These are phyloP conservation scores for Eumeta japonica DNA, from an alignment of 1,140 invertebrate species.

Conservation along the genomic window DNA sequence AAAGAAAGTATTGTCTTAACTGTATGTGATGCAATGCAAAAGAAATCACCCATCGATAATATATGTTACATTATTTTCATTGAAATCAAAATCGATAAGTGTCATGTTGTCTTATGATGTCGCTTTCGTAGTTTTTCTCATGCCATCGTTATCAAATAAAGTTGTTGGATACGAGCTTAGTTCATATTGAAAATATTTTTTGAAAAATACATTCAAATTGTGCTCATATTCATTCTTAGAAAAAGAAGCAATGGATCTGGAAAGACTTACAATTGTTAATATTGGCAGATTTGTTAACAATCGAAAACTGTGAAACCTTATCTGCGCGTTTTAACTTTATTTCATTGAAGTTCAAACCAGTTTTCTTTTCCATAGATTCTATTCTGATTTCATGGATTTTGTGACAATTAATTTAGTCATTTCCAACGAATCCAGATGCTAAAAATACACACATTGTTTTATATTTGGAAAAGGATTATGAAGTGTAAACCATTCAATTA, in stretches of 20 bases:
- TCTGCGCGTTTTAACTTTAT: slow-evolving; percentile 25
- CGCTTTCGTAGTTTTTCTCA: slow-evolving; percentile 38
- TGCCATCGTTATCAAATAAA: slow-evolving; percentile 38
- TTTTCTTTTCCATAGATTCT: slow-evolving; percentile 17
- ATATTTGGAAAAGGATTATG: slow-evolving; percentile 22
- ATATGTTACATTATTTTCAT: slow-evolving; percentile 30
- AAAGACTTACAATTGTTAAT: slow-evolving; percentile 24
- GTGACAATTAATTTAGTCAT: slow-evolving; percentile 22
- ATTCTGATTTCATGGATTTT: slow-evolving; percentile 20
- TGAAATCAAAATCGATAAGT: slow-evolving; percentile 18
- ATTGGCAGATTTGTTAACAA: slow-evolving; percentile 20
- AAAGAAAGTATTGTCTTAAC: slow-evolving; percentile 14
- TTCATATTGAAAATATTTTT: slow-evolving; percentile 40
- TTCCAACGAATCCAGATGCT: slow-evolving; percentile 20
- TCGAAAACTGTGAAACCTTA: slow-evolving; percentile 18
- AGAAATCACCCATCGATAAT: slow-evolving; percentile 25
- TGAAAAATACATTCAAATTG: slow-evolving; percentile 28
- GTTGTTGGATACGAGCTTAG: slow-evolving; percentile 33
- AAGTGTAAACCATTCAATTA: slow-evolving; percentile 18
- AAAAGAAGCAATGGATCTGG: slow-evolving; percentile 37
- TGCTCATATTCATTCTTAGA: slow-evolving; percentile 30
- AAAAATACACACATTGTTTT: slow-evolving; percentile 23
- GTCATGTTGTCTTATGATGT: slow-evolving; percentile 28
- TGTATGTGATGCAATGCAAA: slow-evolving; percentile 15
- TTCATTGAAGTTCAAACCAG: slow-evolving; percentile 20